phyloP scores from a whole-genome alignment of 2,888 invertebrate genomes.

The Acronicta psi region DNA sequence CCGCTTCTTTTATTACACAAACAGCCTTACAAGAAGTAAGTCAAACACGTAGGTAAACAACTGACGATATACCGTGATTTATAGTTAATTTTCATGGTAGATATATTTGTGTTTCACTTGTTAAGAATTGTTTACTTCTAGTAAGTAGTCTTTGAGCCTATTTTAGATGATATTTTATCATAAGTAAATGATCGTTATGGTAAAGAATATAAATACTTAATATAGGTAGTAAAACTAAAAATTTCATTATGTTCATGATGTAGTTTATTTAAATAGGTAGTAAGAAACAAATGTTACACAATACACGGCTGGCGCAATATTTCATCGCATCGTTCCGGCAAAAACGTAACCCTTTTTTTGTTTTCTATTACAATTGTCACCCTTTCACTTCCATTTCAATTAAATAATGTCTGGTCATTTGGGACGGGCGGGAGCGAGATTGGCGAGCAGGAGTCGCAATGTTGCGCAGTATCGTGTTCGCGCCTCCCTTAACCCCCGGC shows the following conservation, averaged over 20 bases:
- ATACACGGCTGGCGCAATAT: slow-evolving; percentile 87
- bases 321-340: slow-evolving; percentile 81
- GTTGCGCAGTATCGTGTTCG: slow-evolving; percentile 73
- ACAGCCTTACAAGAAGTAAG: slow-evolving; percentile 79
- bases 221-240: slow-evolving; percentile 1
- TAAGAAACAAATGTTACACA: slow-evolving; percentile 86
- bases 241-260: slow-evolving; percentile 32
- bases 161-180: too few relatives aligned
- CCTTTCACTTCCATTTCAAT: slow-evolving; percentile 88
- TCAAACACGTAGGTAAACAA: slow-evolving; percentile 80
- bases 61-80: slow-evolving; percentile 73
- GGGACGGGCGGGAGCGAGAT: slow-evolving; percentile 71
- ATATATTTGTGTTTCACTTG: slow-evolving; percentile 70
- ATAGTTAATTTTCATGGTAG: slow-evolving; percentile 57
- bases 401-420: slow-evolving; percentile 90
- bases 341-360: slow-evolving; percentile 86
- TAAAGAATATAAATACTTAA: too few relatives aligned
- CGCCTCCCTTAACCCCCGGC: slow-evolving; percentile 78
- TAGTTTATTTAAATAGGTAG: slow-evolving; percentile 54
- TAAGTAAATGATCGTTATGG: too few relatives aligned
- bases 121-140: slow-evolving; percentile 7
- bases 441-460: slow-evolving; percentile 42
- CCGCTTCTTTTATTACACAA: slow-evolving; percentile 72
- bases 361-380: slow-evolving; percentile 88
- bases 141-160: too few relatives aligned